A percentile compares a stretch with the other conserved stretches of the same genome.
Evolutionary conservation across 2,797 vertebrate species (phyloP).

Genomic region (Sciurus vulgaris): DNA sequence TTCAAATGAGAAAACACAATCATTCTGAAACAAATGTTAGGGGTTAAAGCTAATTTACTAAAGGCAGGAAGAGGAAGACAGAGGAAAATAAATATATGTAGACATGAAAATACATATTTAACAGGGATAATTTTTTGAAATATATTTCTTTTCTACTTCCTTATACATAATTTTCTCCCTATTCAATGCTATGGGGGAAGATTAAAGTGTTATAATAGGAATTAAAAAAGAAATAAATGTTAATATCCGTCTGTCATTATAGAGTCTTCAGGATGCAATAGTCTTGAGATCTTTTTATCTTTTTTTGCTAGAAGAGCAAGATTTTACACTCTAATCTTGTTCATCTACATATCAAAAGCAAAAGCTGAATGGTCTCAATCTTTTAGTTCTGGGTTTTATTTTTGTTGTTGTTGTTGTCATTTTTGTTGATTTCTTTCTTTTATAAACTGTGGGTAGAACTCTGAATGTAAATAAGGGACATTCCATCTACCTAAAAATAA

Average conservation of each 20-base stretch:
- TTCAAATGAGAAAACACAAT: not conserved
- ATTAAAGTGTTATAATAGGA: not conserved
- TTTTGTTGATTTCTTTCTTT: not conserved
- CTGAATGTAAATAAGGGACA: not conserved
- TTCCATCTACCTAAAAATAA: not conserved
- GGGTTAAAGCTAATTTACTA: not conserved
- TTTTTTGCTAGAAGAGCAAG: not conserved
- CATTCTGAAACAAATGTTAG: not conserved
- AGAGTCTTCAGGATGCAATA: conserved; percentile 14
- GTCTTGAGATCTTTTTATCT: conserved; percentile 8
- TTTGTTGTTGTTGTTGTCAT: not conserved
- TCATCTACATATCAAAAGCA: not conserved
- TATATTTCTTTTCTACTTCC: not conserved
- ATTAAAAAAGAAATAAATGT: conserved; percentile 5
- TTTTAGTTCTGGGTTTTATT: not conserved
- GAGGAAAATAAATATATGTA: not conserved
- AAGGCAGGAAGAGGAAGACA: not conserved
- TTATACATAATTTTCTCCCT: not conserved
- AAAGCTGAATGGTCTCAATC: not conserved
- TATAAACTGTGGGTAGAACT: not conserved
- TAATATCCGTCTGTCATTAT: not conserved
- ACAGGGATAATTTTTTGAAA: not conserved
- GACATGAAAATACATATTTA: not conserved
- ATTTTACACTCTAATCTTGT: conserved; percentile 19
- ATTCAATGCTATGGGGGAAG: not conserved